Base-by-base conservation (phyloP, 2,113 vertebrate genomes). In the Monopterus albus region DNA sequence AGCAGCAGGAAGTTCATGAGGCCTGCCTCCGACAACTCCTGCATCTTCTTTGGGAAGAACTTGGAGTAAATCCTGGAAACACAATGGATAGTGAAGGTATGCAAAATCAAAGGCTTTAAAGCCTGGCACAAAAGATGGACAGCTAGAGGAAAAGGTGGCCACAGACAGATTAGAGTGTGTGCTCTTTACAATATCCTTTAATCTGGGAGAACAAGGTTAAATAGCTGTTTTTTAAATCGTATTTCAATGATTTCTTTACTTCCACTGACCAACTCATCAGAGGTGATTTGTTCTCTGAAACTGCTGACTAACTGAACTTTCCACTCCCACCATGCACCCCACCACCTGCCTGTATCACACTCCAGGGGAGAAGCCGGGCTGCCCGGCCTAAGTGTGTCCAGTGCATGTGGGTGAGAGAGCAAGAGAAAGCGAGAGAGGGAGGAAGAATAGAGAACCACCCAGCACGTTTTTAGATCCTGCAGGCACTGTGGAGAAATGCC, bases 21-120 rank as follows among this genome's bases (percentile, higher is more conserved):
- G 9, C 98, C 97, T 14, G 94, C 87, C 88, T 97, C 96, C 0
- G 95, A 95, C 62, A 99, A 87, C 69, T 98, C 97, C 78, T 94
- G 93, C 96, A 98, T 98, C 89, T 96, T 96, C 81, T 92, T 96
- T 23, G 92, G 91, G 82, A 97, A 96, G 69, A 99, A 99, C 83
- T 97, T 98, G 20, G 97, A 98, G 91, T 96, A 99, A 91, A 99
- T 95, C 88, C 98, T 99, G 75, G 21, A 82, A 76, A 72, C 2
- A 55, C 0, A 31, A 23, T 14, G n/a, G 36, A 72, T 8, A 58
- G 43, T 6, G 20, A 12, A 72, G 20, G 5, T 7, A 13, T 14
- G 21, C 33, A 55, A 18, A 60, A 45, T 42, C 3, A 49, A 15
- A 38, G 17, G 4, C 45, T 21, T 53, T 10, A 2, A 21, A 58